Evolutionary conservation across 2,113 vertebrate species (phyloP), one percentile per base, ranked within the genome.

Genomic region (Baryphthengus martii): DNA sequence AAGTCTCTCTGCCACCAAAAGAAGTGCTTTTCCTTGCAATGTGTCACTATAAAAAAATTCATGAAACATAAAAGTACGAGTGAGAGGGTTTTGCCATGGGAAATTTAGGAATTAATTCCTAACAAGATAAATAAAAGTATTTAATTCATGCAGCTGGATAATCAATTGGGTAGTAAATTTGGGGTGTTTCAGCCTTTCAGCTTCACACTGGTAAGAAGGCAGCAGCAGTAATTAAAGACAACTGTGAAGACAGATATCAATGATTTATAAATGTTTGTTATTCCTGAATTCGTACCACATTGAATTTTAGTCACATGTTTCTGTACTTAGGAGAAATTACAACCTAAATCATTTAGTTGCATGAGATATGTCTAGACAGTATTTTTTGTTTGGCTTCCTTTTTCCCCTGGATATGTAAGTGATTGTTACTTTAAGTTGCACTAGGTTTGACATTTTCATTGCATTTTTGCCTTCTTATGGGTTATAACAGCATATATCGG

Each of bases 351-450:
- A 52, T 4, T 50, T 68, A 50, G 17, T 78, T 52, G 35, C 8
- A 21, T 2, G 2, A 65, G 3, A 42, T 82, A 35, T 6, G 18
- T 47, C 19, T 59, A 47, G 8, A 16, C 10, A 73, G 7, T 29
- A 61, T 33, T 63, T 77, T 76, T 58, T 49, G 10, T 3, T 85
- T 85, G 55, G 2, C 2, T 49, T 84, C 6, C 17, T 89, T 92
- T 75, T 52, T 6, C n/a, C 15, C 2, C 19, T 62, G 3, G 31
- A 39, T 39, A 40, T 49, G 20, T 18, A 61, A 84, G 10, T 21
- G 7, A 63, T 10, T 0, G 0, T 50, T 47, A 16, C 7, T 53
- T 70, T 44, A 66, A 65, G 8, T 61, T 68, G 1, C 9, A 17
- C 25, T 62, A 29, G 9, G 13, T 76, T 93, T 88, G 40, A 78